These are phyloP conservation scores for Nasonia oneida DNA, from an alignment of 2,888 invertebrate species.

Conservation along the genomic window DNA sequence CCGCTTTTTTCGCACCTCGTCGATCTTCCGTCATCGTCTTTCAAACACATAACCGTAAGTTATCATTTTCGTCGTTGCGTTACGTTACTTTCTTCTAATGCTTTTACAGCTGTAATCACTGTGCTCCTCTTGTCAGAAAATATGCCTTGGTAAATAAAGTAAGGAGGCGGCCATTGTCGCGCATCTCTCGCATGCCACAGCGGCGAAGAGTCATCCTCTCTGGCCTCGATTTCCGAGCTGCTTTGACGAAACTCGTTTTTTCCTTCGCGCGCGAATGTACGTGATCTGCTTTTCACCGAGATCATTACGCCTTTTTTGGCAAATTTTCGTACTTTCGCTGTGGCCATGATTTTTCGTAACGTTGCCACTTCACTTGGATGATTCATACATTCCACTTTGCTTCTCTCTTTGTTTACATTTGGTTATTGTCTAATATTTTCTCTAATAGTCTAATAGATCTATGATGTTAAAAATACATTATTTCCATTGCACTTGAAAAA, in stretches of 20 bases:
- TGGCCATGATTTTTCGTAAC: too few species aligned
- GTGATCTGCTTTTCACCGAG: conserved; percentile 39
- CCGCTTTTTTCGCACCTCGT: background rate
- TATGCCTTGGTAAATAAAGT: background rate
- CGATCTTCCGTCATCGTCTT: background rate
- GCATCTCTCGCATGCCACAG: conserved; percentile 26
- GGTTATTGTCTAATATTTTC: conserved; percentile 8
- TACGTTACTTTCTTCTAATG: background rate
- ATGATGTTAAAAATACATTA: background rate
- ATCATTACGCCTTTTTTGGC: conserved; percentile 31
- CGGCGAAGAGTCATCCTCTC: conserved; percentile 54
- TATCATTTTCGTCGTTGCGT: background rate
- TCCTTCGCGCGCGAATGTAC: conserved; percentile 1
- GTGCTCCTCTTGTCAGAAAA: background rate
- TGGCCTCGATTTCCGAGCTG: conserved; percentile 54
- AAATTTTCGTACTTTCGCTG: background rate
- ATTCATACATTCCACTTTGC: background rate
- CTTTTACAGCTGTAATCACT: too few species aligned
- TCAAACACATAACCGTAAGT: background rate
- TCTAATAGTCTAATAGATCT: background rate
- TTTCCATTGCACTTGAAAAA: background rate
- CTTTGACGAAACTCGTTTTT: conserved; percentile 44
- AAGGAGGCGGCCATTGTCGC: conserved; percentile 57
- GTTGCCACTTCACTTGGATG: background rate
- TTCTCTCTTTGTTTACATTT: conserved; percentile 10